Conservation (phyloP, 2,888 invertebrate genomes). For the Arge pagana region DNA sequence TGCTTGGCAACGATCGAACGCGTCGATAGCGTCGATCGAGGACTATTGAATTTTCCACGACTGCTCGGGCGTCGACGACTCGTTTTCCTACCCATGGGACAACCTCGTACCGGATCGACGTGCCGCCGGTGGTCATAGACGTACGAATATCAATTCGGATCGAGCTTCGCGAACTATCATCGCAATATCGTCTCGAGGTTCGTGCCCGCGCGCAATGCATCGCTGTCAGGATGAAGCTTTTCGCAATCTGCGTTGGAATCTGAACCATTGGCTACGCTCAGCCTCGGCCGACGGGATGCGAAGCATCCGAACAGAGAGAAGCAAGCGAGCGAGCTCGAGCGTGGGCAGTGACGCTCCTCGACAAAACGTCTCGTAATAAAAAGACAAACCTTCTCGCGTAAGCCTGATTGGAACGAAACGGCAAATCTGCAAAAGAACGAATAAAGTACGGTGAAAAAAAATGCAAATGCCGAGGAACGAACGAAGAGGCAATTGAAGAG, state of each 20-base stretch:
- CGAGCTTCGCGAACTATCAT: background rate
- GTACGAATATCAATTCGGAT: slow-evolving; percentile 24
- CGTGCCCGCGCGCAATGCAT: slow-evolving; percentile 4
- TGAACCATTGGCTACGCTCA: background rate
- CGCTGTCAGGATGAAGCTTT: slow-evolving; percentile 3
- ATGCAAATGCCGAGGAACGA: too few species aligned
- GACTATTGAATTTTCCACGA: slow-evolving; percentile 21
- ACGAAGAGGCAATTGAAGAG: too few species aligned
- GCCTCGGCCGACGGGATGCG: background rate
- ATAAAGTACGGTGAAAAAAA: too few species aligned
- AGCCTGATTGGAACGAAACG: too few species aligned
- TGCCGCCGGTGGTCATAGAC: too few species aligned
- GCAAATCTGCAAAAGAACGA: too few species aligned
- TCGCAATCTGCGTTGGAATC: slow-evolving; percentile 2
- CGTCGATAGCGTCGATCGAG: slow-evolving; percentile 7
- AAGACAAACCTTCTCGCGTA: background rate
- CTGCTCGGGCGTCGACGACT: slow-evolving; percentile 14
- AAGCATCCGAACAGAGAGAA: too few species aligned
- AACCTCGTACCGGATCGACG: slow-evolving; percentile 19
- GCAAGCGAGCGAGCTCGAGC: too few species aligned
- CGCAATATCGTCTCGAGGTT: slow-evolving; percentile 3
- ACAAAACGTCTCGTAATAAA: slow-evolving; percentile 1
- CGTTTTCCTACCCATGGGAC: slow-evolving; percentile 19
- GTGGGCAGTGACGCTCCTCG: slow-evolving; percentile 1
- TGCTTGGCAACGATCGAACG: slow-evolving; percentile 19